Conservation (phyloP, 1,140 invertebrate genomes). For the Solen grandis region DNA sequence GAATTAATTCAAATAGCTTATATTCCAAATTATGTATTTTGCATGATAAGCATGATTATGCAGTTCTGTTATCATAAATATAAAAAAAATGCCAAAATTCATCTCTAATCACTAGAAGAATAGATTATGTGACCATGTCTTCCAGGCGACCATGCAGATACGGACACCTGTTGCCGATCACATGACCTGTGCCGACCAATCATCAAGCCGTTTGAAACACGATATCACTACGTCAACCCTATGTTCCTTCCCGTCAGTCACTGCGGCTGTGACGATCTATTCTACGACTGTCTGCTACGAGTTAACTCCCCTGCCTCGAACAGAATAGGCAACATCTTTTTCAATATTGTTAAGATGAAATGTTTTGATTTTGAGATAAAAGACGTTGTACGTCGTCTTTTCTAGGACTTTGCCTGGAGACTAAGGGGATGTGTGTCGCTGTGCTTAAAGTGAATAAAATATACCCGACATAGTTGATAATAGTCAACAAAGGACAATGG, state of each 20-base stretch:
- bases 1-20: no score
- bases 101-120: no score
- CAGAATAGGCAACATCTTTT: constrained; percentile 15
- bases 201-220: constrained; percentile 8
- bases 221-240: constrained; percentile 19
- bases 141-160: constrained; percentile 22
- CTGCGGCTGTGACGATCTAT: constrained; percentile 13
- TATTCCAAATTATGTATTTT: no score
- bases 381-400: constrained; percentile 24
- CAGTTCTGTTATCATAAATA: no score
- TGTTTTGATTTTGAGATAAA: constrained; percentile 26
- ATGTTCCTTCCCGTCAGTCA: constrained; percentile 31
- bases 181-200: constrained; percentile 35
- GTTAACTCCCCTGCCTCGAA: constrained; percentile 5
- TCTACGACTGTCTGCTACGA: constrained; percentile 17
- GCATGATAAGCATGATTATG: no score
- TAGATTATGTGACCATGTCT: no score
- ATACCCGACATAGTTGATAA: constrained; percentile 6
- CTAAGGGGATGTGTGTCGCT: constrained; percentile 5
- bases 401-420: not conserved
- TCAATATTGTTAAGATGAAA: constrained; percentile 32
- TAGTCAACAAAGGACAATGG: no score
- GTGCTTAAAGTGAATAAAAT: constrained; percentile 25
- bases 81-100: no score
- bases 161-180: constrained; percentile 27